Evolutionary conservation across 92 coral and sea anemone genomes (phyloP), one percentile per base, ranked within the genome.

Genomic region (Epizoanthus rinbou): DNA sequence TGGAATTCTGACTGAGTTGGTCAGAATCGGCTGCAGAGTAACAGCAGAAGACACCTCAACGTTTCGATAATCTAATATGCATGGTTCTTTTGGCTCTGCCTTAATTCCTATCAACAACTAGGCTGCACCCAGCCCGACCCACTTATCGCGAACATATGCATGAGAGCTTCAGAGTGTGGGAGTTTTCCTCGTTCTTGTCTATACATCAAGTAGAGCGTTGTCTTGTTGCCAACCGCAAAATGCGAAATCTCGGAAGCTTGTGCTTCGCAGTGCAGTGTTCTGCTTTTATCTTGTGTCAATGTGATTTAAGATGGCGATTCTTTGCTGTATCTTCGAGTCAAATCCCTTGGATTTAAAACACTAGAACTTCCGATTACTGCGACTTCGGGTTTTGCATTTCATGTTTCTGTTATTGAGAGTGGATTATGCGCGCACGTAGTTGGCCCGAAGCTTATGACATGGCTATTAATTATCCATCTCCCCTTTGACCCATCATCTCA

Each of bases 181-280:
- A 37, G 45, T 16, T 67, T n/a, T 15, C 73, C 72, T 66, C 22
- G 2, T n/a, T 22, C 70, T 24, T 65, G 39, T 65, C 28, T 65
- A 52, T 39, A 19, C n/a, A 37, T 78, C 41, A 62, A 62, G 82
- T 62, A 71, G 58, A 71, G 45, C 47, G 8, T 43, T 63, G 19
- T 28, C 41, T n/a, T 19, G 45, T 41, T 58, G 33, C 59, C 25
- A 75, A 56, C 80, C 47, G 35, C 50, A 56, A 25, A 31, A 57
- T 56, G 22, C 23, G 62, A 17, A 57, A 62, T 41, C 56, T 39
- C 68, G n/a, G 22, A 76, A 37, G 15, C 15, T 60, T 60, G 33
- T n/a, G 39, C 7, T 41, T 59, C 21, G 43, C n/a, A 16, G 13
- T 28, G 73, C 9, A 28, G 7, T 67, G 11, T 67, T 1, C 43